These are phyloP conservation scores for Rhopilema esculentum DNA, from an alignment of 30 jellyfish, hydroid and myxozoan genomes.

Conservation along the genomic window DNA sequence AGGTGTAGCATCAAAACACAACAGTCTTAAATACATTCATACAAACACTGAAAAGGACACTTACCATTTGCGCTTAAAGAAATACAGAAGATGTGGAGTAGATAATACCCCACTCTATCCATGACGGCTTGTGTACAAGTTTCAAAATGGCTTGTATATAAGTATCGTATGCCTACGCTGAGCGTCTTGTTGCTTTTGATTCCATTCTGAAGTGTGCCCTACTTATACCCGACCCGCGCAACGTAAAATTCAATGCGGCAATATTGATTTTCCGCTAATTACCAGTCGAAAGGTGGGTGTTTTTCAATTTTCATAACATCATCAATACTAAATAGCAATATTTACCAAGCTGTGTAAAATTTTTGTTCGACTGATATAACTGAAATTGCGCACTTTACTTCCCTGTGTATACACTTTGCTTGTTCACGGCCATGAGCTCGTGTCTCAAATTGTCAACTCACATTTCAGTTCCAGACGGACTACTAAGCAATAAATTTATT, in stretches of 20 bases:
- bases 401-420: neutral
- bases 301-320: neutral
- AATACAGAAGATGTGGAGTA: neutral
- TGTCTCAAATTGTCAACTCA: neutral
- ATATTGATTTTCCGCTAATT: neutral
- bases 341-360: neutral
- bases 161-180: too few species aligned
- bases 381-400: neutral
- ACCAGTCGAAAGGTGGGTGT: neutral
- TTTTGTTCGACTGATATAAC: neutral
- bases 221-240: neutral
- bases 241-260: neutral
- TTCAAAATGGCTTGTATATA: too few species aligned
- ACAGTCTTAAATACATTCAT: neutral
- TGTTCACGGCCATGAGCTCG: neutral
- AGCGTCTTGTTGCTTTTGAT: neutral
- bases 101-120: too few species aligned
- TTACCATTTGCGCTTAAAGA: neutral
- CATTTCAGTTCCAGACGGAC: neutral
- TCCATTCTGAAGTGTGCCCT: neutral
- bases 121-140: too few species aligned
- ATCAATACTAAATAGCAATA: neutral
- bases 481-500: too few species aligned
- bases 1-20: neutral
- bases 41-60: neutral